A percentile compares a stretch with the other conserved stretches of the same genome.
Conservation (phyloP, 1,140 invertebrate genomes). For the Drosophila trapezifrons region DNA sequence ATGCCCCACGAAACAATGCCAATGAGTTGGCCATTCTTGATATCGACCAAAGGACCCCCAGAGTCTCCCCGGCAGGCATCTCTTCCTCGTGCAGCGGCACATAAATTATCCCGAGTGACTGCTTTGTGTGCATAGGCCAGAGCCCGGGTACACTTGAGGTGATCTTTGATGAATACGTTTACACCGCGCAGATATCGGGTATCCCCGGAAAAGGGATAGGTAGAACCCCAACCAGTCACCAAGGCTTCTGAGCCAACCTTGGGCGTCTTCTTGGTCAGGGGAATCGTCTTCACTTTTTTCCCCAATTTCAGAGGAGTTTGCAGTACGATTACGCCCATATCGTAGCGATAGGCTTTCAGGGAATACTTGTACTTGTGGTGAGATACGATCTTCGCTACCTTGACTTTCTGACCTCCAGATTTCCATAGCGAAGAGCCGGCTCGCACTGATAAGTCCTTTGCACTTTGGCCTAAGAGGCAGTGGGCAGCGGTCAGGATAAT, state of each 20-base stretch:
- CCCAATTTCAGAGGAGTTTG: not conserved
- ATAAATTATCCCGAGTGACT: not conserved
- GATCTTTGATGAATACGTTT: not conserved
- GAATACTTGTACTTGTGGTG: not conserved
- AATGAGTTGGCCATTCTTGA: not conserved
- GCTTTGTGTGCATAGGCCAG: not conserved
- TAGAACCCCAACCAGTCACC: not conserved
- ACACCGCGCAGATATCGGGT: not conserved
- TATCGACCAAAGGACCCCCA: not conserved
- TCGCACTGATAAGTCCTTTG: not conserved
- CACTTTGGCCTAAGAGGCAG: fast-evolving
- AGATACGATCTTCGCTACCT: not conserved
- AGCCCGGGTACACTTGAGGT: not conserved
- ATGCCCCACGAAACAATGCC: not conserved
- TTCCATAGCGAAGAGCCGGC: not conserved
- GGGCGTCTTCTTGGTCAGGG: not conserved
- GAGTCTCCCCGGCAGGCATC: slow-evolving; percentile 4
- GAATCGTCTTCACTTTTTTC: not conserved
- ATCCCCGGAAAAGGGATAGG: not conserved
- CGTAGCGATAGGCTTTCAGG: not conserved
- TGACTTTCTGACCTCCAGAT: not conserved
- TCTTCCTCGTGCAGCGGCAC: not conserved
- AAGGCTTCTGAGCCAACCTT: not conserved
- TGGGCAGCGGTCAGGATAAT: slow-evolving; percentile 3
- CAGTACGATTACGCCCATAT: not conserved